phyloP scores from a whole-genome alignment of 2,797 vertebrate species.

The Sebastolobus altivelis region DNA sequence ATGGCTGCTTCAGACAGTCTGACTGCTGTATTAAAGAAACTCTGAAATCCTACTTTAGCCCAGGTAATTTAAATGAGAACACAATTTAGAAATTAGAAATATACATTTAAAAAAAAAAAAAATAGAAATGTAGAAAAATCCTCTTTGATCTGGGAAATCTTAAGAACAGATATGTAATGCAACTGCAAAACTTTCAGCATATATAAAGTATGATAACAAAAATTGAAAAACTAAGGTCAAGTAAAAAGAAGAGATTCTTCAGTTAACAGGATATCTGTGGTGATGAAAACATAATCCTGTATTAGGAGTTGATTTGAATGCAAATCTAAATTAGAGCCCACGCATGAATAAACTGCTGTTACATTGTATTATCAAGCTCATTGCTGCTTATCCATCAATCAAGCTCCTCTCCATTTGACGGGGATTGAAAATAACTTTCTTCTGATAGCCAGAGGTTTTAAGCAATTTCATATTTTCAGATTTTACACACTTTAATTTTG shows the following conservation, averaged over 20 bases:
- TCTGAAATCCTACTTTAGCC: neutral
- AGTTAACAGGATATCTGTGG: neutral
- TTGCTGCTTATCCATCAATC: neutral
- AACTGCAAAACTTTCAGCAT: neutral
- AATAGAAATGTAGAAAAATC: neutral
- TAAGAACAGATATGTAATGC: neutral
- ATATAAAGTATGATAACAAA: neutral
- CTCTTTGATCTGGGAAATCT: neutral
- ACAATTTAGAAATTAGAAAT: neutral
- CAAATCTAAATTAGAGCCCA: neutral
- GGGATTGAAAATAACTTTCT: neutral
- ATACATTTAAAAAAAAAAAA: neutral
- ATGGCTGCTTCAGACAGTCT: neutral
- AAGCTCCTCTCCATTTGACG: neutral
- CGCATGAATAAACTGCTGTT: neutral
- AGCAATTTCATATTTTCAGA: neutral
- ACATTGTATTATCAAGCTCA: neutral
- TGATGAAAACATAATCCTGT: neutral
- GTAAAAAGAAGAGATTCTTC: neutral
- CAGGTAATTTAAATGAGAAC: neutral
- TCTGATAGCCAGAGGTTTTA: no score
- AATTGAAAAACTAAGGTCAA: neutral
- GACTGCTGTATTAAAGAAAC: neutral
- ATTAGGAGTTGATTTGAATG: neutral
- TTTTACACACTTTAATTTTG: neutral